Base-by-base conservation (phyloP, 2,113 vertebrate genomes). In the Marmota flaviventris region DNA sequence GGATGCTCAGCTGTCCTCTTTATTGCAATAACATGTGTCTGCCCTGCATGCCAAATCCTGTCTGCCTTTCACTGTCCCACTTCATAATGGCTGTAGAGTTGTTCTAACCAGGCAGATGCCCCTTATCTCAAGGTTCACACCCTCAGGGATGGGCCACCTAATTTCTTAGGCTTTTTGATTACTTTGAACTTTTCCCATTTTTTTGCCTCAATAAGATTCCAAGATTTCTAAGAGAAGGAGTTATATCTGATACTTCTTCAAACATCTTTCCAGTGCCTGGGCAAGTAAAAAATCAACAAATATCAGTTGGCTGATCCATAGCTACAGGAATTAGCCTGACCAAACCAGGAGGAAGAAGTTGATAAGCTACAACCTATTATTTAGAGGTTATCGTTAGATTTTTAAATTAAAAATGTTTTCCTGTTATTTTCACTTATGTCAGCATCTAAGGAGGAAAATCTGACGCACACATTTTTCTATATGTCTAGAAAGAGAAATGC, bases 361-460 rank as follows among this genome's bases (percentile, higher is more conserved):
- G 45, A 88, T 65, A 72, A 87, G 20, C 34, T 86, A 10, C 1
- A 22, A 32, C 14, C 48, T 79, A 6, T 56, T 78, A 72, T 85
- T 87, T 94, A 45, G n/a, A 91, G 69, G 61, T 53, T 75, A 84
- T 51, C 45, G 10, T 79, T 95, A 85, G 13, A 65, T 82, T 97
- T 45, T 93, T 95, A 90, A 90, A 84, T 84, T 83, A 53, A 51
- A 45, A 45, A 75, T 65, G 11, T 56, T 70, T 93, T 93, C 56
- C 48, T 63, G 58, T 86, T 45, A 61, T 91, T 96, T 96, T 93
- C 34, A 42, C 90, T 65, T 95, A 69, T 17, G 53, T 96, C 85
- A 96, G 90, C 73, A 92, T 84, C 20, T 37, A 69, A 94, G 65
- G 2, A 5, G 79, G 53, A 95, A 93, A 88, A 53, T 56, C 77